Evolutionary conservation across 2,888 invertebrate genomes (phyloP).

Genomic region (Lasioglossum malachurum): DNA sequence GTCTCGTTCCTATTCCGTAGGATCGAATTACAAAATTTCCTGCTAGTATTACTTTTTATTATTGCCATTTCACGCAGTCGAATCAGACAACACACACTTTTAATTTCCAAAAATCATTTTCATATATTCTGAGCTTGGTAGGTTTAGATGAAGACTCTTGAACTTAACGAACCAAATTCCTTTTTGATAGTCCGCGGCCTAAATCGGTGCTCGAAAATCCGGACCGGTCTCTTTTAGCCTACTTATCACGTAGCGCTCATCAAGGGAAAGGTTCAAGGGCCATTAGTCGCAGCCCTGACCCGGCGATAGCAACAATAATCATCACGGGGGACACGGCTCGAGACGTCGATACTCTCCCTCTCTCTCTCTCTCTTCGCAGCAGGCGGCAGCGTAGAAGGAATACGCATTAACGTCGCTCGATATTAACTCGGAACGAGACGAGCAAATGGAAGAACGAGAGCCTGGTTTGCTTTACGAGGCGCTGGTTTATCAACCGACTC

Average conservation of each 20-base stretch:
- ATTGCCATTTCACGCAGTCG: too few relatives aligned
- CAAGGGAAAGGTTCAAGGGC: constrained; percentile 4
- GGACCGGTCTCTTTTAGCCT: background rate
- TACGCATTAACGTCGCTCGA: constrained; percentile 16
- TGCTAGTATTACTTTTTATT: too few relatives aligned
- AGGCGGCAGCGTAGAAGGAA: background rate
- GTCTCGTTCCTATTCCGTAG: background rate
- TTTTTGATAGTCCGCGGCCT: background rate
- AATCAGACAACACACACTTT: too few relatives aligned
- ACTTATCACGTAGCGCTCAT: constrained; percentile 4
- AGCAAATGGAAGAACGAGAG: background rate
- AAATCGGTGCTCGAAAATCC: background rate
- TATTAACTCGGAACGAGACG: constrained; percentile 10
- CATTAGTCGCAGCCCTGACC: constrained; percentile 8
- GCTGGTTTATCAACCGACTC: background rate
- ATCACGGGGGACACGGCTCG: background rate
- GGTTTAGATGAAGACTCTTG: background rate
- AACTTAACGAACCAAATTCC: background rate
- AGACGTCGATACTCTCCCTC: constrained; percentile 16
- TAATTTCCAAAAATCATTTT: background rate
- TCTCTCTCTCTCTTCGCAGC: too few relatives aligned
- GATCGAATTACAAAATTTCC: too few relatives aligned
- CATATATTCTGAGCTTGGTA: too few relatives aligned
- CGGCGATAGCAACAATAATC: constrained; percentile 8
- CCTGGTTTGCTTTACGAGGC: background rate